Evolutionary conservation across 2,888 invertebrate species (phyloP), one percentile per base, ranked within the genome.

Genomic region (Synanthedon andrenaeformis): DNA sequence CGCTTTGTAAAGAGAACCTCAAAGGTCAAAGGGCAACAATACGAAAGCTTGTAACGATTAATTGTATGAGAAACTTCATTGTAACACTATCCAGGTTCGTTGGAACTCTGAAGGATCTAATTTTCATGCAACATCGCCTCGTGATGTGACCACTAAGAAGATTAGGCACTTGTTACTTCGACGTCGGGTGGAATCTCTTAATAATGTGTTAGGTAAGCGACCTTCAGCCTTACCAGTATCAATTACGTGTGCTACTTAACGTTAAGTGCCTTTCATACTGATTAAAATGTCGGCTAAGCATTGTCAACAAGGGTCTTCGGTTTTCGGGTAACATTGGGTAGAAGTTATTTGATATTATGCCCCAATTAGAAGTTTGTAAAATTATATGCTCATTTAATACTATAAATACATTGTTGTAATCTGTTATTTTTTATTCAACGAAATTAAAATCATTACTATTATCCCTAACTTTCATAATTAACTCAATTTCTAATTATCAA

Each of bases 111-210:
- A 64, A 69, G 68, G 67, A 72, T 70, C 68, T 72, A 70, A 75
- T 76, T 78, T 76, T 76, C 77, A 77, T 72, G 72, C 71, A 67
- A 75, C 72, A 74, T 73, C 68, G 72, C 75, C 69, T 68, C 69
- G 64, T 72, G 67, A 72, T 75, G 69, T 67, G 67, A 73, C 72
- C 72, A 64, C 71, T 72, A 49, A 49, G 71, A 62, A 72, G 74
- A 77, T 77, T 77, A 77, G 66, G 65, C 67, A 75, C 74, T 77
- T 78, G 74, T 74, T 72, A 74, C 73, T 70, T 67, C 63, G 58
- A 61, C 60, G 65, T 62, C 63, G 62, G 49, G 49, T 49, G 17
- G 49, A 64, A 66, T 66, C 63, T 63, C 63, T 65, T 69, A 64
- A 71, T 69, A 70, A 49, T 68, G 56, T 53, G 59, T 62, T 49